Evolutionary conservation across 2,888 invertebrate species (phyloP), one percentile per base, ranked within the genome.

Genomic region (Drosophila dives): DNA sequence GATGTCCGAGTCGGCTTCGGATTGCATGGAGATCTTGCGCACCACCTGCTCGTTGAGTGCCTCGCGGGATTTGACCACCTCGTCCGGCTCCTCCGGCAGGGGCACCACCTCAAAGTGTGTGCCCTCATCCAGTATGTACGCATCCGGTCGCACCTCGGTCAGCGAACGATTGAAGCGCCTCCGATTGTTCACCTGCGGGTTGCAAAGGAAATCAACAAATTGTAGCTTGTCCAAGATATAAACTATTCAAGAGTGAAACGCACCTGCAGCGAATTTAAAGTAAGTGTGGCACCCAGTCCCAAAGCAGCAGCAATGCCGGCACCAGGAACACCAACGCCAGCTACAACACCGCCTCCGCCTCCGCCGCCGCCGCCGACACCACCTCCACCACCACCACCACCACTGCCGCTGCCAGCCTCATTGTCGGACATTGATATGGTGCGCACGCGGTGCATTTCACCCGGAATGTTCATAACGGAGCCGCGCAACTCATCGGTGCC

Each of bases 31-130:
- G 10, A 90, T 80, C 75, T 93, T 93, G 48, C 93, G 91, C 50
- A 89, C 88, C 7, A 90, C 83, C 67, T 85, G 91, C 67, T 93
- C 93, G 72, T 92, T 92, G 11, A 93, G 84, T 0, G 92, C 91
- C 80, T 93, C 93, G 0, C 91, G 89, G 0, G 93, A 93, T 75
- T 92, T 91, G 12, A 91, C 89, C 64, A 91, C 94, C 90, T 95
- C 95, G 54, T 92, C 92, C 83, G 95, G 95, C 87, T 95, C 95
- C 93, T 96, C 95, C 76, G 95, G 95, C 60, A 95, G 94, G 26
- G 95, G 95, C 69, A 95, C 94, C 78, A 96, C 95, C 90, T 95
- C 94, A 93, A 96, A 95, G 87, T 96, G 95, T 33, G 94, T 93
- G 36, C 94, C 94, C 80, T 94, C 94, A 80, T 95, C 95, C 80